Conservation (phyloP, 2,113 vertebrate genomes). For the Paraplagusia blochii region DNA sequence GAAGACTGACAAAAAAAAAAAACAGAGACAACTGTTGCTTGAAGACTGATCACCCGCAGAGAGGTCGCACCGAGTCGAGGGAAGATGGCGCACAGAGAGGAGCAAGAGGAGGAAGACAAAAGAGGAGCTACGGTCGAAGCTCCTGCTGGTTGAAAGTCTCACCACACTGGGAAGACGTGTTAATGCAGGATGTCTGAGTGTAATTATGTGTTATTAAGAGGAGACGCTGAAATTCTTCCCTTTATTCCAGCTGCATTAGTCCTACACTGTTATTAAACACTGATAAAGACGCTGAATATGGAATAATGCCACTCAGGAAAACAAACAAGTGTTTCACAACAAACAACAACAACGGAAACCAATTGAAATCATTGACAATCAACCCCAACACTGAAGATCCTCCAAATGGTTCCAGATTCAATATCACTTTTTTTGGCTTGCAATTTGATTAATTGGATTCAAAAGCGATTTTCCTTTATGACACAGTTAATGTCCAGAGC, state of each 20-base stretch:
- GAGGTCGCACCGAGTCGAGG: conserved; percentile 33
- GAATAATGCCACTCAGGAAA: neutral
- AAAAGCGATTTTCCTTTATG: no score
- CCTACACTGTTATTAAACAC: conserved; percentile 23
- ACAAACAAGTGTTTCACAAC: neutral
- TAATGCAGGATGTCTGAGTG: conserved; percentile 8
- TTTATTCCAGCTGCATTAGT: conserved; percentile 55
- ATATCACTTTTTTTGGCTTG: no score
- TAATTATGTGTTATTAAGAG: conserved; percentile 40
- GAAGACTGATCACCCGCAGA: conserved; percentile 76
- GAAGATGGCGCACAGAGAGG: neutral
- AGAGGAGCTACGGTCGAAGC: conserved; percentile 9
- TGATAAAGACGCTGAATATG: conserved; percentile 25
- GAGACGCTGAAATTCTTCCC: conserved; percentile 26
- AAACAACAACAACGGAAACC: conserved; percentile 16
- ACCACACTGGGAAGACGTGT: conserved; percentile 26
- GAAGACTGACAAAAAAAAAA: conserved; percentile 79
- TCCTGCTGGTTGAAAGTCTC: conserved; percentile 23
- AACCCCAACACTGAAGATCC: no score
- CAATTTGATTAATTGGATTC: no score
- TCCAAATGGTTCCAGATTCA: no score
- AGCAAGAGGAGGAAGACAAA: conserved; percentile 2
- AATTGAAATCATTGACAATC: no score
- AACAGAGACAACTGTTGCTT: conserved; percentile 57
- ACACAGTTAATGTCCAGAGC: no score